Evolutionary conservation across 2,797 vertebrate genomes (phyloP), one percentile per base, ranked within the genome.

Genomic region (Mus spretus): DNA sequence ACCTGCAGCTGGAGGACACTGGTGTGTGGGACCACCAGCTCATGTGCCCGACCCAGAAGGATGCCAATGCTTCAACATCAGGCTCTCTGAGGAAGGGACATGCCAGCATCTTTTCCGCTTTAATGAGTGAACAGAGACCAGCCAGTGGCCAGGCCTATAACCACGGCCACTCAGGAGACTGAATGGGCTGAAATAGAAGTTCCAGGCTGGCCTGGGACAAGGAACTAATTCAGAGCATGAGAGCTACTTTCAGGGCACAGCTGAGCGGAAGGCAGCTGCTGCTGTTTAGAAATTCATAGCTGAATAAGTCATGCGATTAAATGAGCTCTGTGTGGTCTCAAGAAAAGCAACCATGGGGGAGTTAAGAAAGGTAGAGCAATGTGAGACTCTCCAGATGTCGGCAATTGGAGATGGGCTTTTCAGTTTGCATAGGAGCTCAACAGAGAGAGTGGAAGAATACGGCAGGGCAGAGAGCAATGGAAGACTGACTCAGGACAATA

Each of bases 351-450:
- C 65, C 53, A 34, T 0, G 50, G 26, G n/a, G 31, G 10, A 81
- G 28, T 84, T 14, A 28, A 67, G 70, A 57, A 78, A 88, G 63
- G n/a, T 10, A 24, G 31, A n/a, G 3, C 28, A 63, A 37, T 14
- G 28, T 34, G 57, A 67, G 28, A 65, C 31, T 20, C 65, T 53
- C 20, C 55, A 47, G 50, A 81, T 31, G 67, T 6, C 57, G 14
- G 13, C 57, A 5, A 3, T 47, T 20, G 26, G 70, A 47, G 74
- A 4, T 88, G 92, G 87, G 80, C 59, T 88, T 89, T 92, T 88
- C 61, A 75, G 84, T 59, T 84, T 79, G 19, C 17, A 2, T 19
- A 94, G 72, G 96, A 96, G 93, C 31, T 90, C 47, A 19, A 9
- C 15, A 89, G 57, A 37, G 31, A 10, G 53, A 57, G 26, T 12